Evolutionary conservation across 2,113 vertebrate genomes (phyloP).

Genomic region (Actenoides hombroni): DNA sequence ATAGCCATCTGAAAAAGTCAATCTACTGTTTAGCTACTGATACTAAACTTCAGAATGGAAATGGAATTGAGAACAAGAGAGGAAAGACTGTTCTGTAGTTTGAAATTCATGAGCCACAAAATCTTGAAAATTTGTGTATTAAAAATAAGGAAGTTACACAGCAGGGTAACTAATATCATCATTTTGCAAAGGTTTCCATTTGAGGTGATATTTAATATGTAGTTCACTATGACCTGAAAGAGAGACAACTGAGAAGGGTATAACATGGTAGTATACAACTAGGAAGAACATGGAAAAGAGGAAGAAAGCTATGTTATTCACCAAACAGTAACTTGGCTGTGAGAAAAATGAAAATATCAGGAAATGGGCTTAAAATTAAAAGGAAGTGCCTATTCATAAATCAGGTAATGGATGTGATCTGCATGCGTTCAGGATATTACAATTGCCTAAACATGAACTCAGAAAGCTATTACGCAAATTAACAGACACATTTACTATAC

Average conservation of each 20-base stretch:
- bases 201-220: background rate
- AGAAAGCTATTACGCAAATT: background rate
- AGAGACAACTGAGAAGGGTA: background rate
- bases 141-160: background rate
- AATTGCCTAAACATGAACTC: background rate
- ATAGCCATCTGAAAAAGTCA: background rate
- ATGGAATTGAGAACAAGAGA: background rate
- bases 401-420: background rate
- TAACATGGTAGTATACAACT: rapidly evolving
- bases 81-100: background rate
- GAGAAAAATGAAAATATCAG: background rate
- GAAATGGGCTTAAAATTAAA: background rate
- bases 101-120: background rate
- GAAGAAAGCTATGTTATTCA: background rate
- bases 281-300: background rate
- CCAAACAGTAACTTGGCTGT: background rate
- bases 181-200: background rate
- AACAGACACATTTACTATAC: background rate
- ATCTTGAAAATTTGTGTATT: background rate
- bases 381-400: background rate
- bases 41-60: background rate
- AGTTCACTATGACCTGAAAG: background rate
- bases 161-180: background rate
- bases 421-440: rapidly evolving
- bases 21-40: background rate